phyloP scores from a whole-genome alignment of 2,797 vertebrate species.

The Falco naumanni region DNA sequence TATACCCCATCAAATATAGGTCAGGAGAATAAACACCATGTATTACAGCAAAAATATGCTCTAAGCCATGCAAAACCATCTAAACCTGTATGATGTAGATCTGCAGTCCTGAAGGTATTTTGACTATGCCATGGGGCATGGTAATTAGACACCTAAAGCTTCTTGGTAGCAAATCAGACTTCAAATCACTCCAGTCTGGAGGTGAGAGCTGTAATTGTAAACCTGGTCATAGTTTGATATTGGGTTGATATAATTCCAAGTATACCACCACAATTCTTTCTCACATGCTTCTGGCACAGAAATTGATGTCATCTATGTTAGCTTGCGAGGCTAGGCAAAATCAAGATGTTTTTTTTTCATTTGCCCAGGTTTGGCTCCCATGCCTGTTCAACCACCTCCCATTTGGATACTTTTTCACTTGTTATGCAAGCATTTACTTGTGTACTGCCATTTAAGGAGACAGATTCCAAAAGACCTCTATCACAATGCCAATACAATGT shows the following conservation, averaged over 20 bases:
- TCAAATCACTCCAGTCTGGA: not conserved
- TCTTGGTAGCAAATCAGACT: not conserved
- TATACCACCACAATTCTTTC: not conserved
- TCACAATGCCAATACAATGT: slow-evolving; percentile 29
- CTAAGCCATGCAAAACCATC: not conserved
- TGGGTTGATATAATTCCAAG: not conserved
- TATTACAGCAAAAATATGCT: not conserved
- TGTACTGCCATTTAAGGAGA: slow-evolving; percentile 40
- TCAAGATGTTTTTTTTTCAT: not conserved
- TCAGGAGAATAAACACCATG: not conserved
- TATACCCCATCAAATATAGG: not conserved
- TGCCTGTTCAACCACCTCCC: not conserved
- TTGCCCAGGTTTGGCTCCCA: not conserved
- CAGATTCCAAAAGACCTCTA: slow-evolving; percentile 20
- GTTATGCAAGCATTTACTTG: not conserved
- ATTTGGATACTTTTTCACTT: not conserved
- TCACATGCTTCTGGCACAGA: not conserved
- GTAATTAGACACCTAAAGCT: not conserved
- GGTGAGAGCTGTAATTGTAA: not conserved
- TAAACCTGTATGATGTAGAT: not conserved
- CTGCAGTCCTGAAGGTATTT: not conserved
- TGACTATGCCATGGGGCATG: not conserved
- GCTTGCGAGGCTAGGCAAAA: not conserved
- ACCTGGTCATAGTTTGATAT: not conserved
- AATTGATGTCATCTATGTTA: not conserved